Percentiles rank a stretch among this genome's conserved stretches.
Conservation (phyloP, 1,140 invertebrate genomes). For the Calycopis cecrops region DNA sequence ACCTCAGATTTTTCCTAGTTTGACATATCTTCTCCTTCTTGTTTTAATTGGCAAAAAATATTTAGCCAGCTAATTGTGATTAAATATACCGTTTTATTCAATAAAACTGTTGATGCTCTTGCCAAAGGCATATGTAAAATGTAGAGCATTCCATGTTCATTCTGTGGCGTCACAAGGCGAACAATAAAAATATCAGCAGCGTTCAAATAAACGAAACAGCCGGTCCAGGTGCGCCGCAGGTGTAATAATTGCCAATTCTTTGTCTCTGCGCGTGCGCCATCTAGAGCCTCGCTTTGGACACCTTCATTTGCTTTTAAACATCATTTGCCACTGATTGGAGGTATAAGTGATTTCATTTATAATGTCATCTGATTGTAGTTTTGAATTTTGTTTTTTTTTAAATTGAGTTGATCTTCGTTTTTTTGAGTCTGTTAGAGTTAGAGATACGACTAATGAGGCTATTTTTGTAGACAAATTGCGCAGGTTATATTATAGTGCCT, state of each 20-base stretch:
- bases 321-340: constrained; percentile 14
- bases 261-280: constrained; percentile 60
- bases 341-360: too few relatives aligned
- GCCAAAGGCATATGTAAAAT: background rate
- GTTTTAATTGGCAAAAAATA: background rate
- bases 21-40: background rate
- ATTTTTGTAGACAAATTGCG: too few relatives aligned
- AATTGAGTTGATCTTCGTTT: too few relatives aligned
- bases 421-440: too few relatives aligned
- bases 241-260: constrained; percentile 74
- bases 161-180: constrained; percentile 34
- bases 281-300: constrained; percentile 51
- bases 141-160: constrained; percentile 7
- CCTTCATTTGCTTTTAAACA: constrained; percentile 42
- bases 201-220: constrained; percentile 71
- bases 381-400: too few relatives aligned
- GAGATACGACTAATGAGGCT: too few relatives aligned
- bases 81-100: background rate
- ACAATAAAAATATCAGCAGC: constrained; percentile 70
- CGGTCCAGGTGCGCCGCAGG: constrained; percentile 68
- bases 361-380: too few relatives aligned
- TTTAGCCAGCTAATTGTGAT: background rate
- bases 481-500: too few relatives aligned
- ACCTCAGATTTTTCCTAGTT: background rate
- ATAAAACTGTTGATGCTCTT: background rate